Evolutionary conservation across 1,140 invertebrate species (phyloP).

Genomic region (Oreohelix idahoensis): DNA sequence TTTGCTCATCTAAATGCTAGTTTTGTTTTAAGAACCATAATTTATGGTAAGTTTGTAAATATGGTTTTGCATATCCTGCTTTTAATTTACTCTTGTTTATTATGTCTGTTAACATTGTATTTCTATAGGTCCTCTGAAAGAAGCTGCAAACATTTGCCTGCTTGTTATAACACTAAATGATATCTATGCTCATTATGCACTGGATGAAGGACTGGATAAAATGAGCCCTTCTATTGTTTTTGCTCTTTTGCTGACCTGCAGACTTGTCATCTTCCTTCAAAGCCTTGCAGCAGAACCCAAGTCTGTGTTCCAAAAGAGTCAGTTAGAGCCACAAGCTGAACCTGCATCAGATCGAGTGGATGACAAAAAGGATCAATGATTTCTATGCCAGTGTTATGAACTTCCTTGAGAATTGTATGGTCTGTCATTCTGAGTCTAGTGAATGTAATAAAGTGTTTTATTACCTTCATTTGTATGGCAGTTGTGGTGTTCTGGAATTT

Average conservation of each 20-base stretch:
- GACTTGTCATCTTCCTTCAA: slow-evolving; percentile 82
- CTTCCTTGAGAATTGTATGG: too few species aligned
- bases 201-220: slow-evolving; percentile 92
- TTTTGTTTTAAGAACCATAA: too few species aligned
- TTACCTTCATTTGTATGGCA: too few species aligned
- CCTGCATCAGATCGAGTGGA: not conserved
- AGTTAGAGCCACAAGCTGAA: slow-evolving; percentile 37
- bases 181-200: slow-evolving; percentile 92
- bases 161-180: slow-evolving; percentile 88
- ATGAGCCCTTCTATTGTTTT: slow-evolving; percentile 94
- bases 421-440: too few species aligned
- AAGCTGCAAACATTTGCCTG: slow-evolving; percentile 87
- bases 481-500: too few species aligned
- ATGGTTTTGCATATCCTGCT: too few species aligned
- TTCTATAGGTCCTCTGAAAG: slow-evolving; percentile 86
- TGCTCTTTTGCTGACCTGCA: slow-evolving; percentile 93
- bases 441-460: too few species aligned
- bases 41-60: too few species aligned
- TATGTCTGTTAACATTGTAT: too few species aligned
- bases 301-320: slow-evolving; percentile 53
- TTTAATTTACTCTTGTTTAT: too few species aligned
- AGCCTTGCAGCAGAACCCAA: slow-evolving; percentile 51
- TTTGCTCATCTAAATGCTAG: too few species aligned
- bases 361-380: slow-evolving; percentile 49
- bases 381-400: too few species aligned